Evolutionary conservation across 2,888 invertebrate species (phyloP), one percentile per base, ranked within the genome.

Genomic region (Drosophila fungiperda): DNA sequence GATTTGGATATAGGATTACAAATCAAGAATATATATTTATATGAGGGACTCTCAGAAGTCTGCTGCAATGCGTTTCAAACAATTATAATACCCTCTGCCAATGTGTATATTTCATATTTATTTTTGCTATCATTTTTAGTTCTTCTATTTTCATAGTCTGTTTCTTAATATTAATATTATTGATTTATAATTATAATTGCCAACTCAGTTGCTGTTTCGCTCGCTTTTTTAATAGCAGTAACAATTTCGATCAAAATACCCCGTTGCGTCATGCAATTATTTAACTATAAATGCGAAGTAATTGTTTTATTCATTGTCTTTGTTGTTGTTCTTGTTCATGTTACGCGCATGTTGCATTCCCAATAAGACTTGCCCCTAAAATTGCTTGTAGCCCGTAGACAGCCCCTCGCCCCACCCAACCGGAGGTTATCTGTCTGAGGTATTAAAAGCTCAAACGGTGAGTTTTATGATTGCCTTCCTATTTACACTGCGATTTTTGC

Each of bases 101-200:
- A 2, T 23, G 23, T 1, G 23, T 29, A 29, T 29, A 29, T 29
- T 29, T 29, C 29, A 29, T 29, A 29, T 29, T 29, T 29, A 0
- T 29, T 29, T 29, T 29, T 29, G 45, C 45, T 0, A 23, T 45
- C 8, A 17, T 7, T n/a, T n/a, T 17, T 45, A 45, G 23, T 15
- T 45, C 45, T 54, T 40, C 23, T 8, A 45, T 35, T 42, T 52
- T 42, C 49, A 15, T 11, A 8, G 8, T 7, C 35, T 29, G 11
- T 45, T 62, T 68, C 65, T 23, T 52, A 20, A 42, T 88, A 89
- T 89, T 84, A 76, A 87, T 87, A 84, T 87, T 87, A 45, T 45
- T 15, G 45, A 15, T 23, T 45, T 45, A 6, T 6, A 29, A 29
- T 29, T 15, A 59, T 45, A 40, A 57, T 52, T 29, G 58, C 35